Evolutionary conservation across 23 tunicate species (phyloP), one percentile per base, ranked within the genome.

Genomic region (Aplidium turbinatum): DNA sequence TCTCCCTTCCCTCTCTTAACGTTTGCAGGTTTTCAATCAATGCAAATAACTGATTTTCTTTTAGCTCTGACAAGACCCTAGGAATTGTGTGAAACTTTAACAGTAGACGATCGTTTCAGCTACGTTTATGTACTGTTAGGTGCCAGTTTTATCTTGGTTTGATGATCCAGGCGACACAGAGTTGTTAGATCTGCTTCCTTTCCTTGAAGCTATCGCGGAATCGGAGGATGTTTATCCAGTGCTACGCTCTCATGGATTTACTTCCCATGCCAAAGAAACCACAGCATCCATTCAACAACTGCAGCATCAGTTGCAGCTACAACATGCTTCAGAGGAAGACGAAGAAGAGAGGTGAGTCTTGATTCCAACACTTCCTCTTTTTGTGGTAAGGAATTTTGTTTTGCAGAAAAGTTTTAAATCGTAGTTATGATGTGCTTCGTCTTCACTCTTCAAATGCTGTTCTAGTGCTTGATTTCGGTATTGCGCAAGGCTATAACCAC

Each of bases 141-240:
- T 95, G 19, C 99, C 99, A 0, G 95, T 95, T 11, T 73, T 74
- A 31, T 88, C 96, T 25, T 95, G 99, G 99, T 95, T 95, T 48
- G 96, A 95, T 60, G 99, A 95, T 78, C 82, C 83, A 22, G 33
- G 47, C 31, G 99, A 95, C 69, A 64, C 79, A 30, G 97, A 91
- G 72, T 72, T 91, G 33, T 77, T 91, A 19, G 84, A 91, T 61
- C 38, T 91, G 7, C 79, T 91, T 31, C 97, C 97, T 19, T 78
- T 85, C 52, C 46, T 91, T 50, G 97, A 91, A 35, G 72, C 83
- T 58, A 74, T 91, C 32, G 91, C 97, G 29, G 78, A 91, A 27
- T 91, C 97, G 2, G 97, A 91, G 16, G 90, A 84, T 61, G 89
- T 91, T 52, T 91, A 84, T 51, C 61, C 91, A 2, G 85, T 91